These are phyloP conservation scores for Dendronephthya gigantea DNA, from an alignment of 64 coral and sea anemone genomes.

Conservation along the genomic window DNA sequence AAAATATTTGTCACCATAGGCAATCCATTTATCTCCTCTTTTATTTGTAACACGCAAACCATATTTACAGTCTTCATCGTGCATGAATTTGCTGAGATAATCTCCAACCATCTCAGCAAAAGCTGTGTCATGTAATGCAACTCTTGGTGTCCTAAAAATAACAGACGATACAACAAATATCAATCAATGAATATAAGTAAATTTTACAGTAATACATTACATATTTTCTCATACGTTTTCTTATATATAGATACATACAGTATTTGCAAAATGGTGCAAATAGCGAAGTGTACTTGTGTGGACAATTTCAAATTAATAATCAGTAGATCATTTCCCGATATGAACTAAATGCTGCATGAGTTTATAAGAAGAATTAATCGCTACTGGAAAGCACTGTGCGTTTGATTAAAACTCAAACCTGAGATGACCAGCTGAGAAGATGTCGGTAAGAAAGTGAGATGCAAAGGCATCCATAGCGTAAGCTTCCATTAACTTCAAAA, in stretches of 20 bases:
- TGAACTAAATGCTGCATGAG: no score
- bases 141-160: background rate
- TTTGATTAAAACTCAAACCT: background rate
- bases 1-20: background rate
- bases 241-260: no score
- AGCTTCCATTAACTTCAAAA: background rate
- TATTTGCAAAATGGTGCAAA: no score
- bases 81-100: background rate
- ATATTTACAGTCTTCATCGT: slow-evolving; percentile 2
- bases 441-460: background rate
- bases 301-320: no score
- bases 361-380: no score
- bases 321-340: no score
- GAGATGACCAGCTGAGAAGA: background rate
- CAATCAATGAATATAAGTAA: no score
- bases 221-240: no score
- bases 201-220: no score
- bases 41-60: background rate
- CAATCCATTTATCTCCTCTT: background rate
- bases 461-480: background rate
- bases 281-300: no score
- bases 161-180: no score
- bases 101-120: background rate
- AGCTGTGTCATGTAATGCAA: background rate
- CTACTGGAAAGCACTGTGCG: no score